Evolutionary conservation across 37 sponge, comb jelly and placozoan genomes (phyloP).

Genomic region (Spongilla lacustris): DNA sequence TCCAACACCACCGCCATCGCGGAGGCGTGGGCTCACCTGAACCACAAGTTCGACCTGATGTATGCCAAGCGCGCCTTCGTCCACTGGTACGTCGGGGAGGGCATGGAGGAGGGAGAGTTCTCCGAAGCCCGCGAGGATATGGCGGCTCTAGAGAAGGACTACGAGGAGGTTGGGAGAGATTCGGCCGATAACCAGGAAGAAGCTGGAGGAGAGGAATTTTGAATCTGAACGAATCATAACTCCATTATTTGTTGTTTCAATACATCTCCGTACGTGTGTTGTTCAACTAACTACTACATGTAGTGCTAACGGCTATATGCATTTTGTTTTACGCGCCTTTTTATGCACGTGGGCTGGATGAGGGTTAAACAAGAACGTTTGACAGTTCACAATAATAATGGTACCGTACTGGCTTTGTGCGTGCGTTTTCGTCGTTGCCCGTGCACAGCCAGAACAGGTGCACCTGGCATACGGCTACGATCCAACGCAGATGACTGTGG

Average conservation of each 20-base stretch:
- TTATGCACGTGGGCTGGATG: neutral
- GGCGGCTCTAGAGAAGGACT: conserved; percentile 95
- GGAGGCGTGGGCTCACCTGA: conserved; percentile 98
- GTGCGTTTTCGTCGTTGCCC: neutral
- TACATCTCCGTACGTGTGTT: neutral
- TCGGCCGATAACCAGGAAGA: conserved; percentile 69
- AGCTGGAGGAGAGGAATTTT: conserved; percentile 66
- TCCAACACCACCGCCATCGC: conserved; percentile 99
- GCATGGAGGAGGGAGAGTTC: conserved; percentile 99
- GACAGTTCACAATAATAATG: neutral
- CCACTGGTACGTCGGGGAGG: conserved; percentile 99
- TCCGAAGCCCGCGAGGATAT: conserved; percentile 96
- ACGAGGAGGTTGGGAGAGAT: conserved; percentile 87
- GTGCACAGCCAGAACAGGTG: conserved; percentile 17
- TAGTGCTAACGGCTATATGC: too few species aligned
- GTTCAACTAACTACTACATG: neutral
- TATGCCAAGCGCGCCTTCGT: conserved; percentile 99
- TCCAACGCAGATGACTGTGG: conserved; percentile 28
- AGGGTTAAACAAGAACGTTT: neutral
- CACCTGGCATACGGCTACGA: conserved; percentile 25
- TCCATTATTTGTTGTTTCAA: neutral
- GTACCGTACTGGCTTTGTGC: neutral
- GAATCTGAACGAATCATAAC: neutral
- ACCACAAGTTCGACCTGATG: conserved; percentile 99
- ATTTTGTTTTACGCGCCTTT: neutral